Base-by-base conservation (phyloP, 37 sponge, comb jelly and placozoan species). In the Beroe ovata region DNA sequence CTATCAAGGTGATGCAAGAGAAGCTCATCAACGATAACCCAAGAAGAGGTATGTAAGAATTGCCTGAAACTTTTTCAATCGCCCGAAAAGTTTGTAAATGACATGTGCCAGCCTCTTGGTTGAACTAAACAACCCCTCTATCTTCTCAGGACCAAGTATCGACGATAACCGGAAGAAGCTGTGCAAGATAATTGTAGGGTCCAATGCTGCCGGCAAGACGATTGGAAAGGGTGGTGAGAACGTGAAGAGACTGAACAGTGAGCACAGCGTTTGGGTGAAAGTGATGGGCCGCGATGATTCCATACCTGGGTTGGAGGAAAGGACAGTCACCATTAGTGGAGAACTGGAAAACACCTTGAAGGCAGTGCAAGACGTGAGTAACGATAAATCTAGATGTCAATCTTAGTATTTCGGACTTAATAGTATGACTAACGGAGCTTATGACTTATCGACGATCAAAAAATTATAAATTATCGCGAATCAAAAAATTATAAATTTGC, bases 201-300 rank as follows among this genome's bases (percentile, higher is more conserved):
- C 84, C 23, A 77, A 77, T 36, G 84, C 84, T n/a, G 84, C 84
- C 0, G 84, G 84, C 8, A 77, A 77, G 84, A 36, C 39, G 18
- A 77, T 77, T 35, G 84, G 84, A 1, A 77, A 77, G 47, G 84
- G 84, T 6, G 84, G 84, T 19, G 84, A 77, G 84, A 77, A 77
- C 21, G 84, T 77, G 1, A 77, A 42, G 26, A 38, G 84, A 26
- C 28, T 77, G 84, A 77, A 77, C 36, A 42, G 54, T 28, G 42
- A 39, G 54, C 33, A 32, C 28, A 77, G 54, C 38, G 84, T 77
- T 1, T 77, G 42, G 42, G 38, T 77, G 16, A 77, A 77, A 25
- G 84, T 77, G 3, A 77, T 77, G 84, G 42, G 54, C 4, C 26
- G 84, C 19, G 84, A 77, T 35, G 84, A 77, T 4, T 42, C 54